phyloP scores from a whole-genome alignment of 2,888 invertebrate genomes.

The Cephus pygmeus region DNA sequence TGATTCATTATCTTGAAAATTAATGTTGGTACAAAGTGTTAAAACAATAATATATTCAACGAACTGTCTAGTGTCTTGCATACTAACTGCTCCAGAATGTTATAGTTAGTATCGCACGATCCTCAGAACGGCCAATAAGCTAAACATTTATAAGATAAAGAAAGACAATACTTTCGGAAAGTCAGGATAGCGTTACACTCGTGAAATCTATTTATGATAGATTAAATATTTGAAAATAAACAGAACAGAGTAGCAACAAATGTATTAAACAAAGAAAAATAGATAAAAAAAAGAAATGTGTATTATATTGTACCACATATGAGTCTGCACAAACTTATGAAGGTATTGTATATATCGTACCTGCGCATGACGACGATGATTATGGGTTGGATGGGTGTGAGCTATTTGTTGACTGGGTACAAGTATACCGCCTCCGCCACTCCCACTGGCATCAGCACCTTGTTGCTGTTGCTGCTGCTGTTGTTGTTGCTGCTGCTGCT shows the following conservation, averaged over 20 bases:
- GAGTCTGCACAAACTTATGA: not conserved
- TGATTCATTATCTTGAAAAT: not conserved
- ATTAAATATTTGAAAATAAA: not conserved
- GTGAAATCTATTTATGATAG: not conserved
- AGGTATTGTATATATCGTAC: conserved; percentile 34
- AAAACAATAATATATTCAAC: not conserved
- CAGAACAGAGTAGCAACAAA: too few relatives aligned
- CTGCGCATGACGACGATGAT: conserved; percentile 55
- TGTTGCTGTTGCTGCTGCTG: conserved; percentile 42
- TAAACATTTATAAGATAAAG: not conserved
- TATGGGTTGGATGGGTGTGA: conserved; percentile 68
- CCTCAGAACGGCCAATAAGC: not conserved
- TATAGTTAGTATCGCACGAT: not conserved
- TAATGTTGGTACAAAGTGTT: not conserved
- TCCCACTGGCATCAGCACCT: conserved; percentile 45
- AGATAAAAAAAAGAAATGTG: not conserved
- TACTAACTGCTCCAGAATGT: not conserved
- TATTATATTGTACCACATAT: not conserved
- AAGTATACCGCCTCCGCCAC: conserved; percentile 51
- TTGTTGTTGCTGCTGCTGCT: conserved; percentile 20
- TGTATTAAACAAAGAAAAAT: not conserved
- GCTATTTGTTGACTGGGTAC: conserved; percentile 72
- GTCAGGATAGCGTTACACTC: not conserved
- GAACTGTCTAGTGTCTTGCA: not conserved
- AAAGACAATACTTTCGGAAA: not conserved